phyloP scores from a whole-genome alignment of 1,140 invertebrate genomes.

The Dendroctonus ponderosae region DNA sequence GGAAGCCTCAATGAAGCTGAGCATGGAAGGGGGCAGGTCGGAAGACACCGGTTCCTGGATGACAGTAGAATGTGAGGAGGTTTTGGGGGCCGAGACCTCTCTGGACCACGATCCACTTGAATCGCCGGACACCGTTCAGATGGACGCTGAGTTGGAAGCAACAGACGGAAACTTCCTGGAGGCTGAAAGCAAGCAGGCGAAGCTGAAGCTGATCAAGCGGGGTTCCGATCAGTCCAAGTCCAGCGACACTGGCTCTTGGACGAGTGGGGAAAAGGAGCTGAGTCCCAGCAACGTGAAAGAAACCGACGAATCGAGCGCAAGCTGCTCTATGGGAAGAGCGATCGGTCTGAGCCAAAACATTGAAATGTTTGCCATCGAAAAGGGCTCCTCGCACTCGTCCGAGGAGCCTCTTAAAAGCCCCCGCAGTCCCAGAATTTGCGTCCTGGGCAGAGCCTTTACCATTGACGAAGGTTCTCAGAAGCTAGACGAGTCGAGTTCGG shows the following conservation, averaged over 20 bases:
- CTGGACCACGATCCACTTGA: constrained; percentile 50
- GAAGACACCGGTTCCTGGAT: constrained; percentile 63
- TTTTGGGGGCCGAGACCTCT: constrained; percentile 55
- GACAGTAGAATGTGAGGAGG: constrained; percentile 63
- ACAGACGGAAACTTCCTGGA: constrained; percentile 50
- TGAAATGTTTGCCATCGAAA: constrained; percentile 54
- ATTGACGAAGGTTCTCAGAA: constrained; percentile 48
- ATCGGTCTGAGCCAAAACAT: constrained; percentile 73
- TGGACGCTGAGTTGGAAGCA: constrained; percentile 43
- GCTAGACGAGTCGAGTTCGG: constrained; percentile 47
- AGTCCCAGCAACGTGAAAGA: constrained; percentile 56
- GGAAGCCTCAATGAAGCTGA: constrained; percentile 51
- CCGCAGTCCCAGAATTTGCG: constrained; percentile 47
- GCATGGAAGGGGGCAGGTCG: constrained; percentile 55
- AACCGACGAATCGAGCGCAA: constrained; percentile 75
- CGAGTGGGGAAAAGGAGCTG: constrained; percentile 57
- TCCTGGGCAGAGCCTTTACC: constrained; percentile 48
- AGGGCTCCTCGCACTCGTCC: constrained; percentile 43
- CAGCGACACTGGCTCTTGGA: constrained; percentile 61
- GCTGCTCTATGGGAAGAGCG: constrained; percentile 73
- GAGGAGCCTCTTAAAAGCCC: constrained; percentile 44
- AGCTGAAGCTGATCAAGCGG: constrained; percentile 56
- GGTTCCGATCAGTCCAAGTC: constrained; percentile 64
- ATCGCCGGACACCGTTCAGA: constrained; percentile 49
- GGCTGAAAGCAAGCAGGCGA: constrained; percentile 50